These are phyloP conservation scores for Brachionus rubens DNA, from an alignment of 1,140 invertebrate species.

Conservation along the genomic window DNA sequence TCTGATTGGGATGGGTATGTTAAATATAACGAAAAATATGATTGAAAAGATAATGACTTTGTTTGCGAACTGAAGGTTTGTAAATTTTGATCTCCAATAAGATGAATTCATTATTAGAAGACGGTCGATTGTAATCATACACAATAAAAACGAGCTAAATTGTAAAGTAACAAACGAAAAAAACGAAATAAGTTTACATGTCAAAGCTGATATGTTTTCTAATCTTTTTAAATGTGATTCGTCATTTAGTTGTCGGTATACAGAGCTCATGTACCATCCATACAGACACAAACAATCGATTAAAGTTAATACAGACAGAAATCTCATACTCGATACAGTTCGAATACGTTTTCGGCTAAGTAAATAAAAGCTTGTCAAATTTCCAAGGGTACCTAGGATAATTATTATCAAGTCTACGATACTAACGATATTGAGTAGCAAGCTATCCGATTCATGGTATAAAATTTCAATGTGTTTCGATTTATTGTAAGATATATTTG, in stretches of 20 bases:
- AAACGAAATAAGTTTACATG: conserved; percentile 25
- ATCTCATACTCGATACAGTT: conserved; percentile 26
- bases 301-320: neutral
- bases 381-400: conserved; percentile 30
- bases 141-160: conserved; percentile 30
- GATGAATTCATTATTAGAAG: neutral
- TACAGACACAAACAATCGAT: conserved; percentile 4
- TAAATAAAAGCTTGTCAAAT: conserved; percentile 33
- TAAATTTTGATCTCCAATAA: neutral
- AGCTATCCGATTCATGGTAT: neutral
- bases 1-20: conserved; percentile 1
- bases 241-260: conserved; percentile 32
- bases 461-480: neutral
- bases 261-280: conserved; percentile 33
- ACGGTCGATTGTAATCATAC: conserved; percentile 17
- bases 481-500: no score
- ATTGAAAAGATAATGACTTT: neutral
- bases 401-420: conserved; percentile 35
- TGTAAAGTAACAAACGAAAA: conserved; percentile 29
- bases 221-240: conserved; percentile 16
- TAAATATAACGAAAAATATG: conserved; percentile 6
- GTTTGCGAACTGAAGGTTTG: neutral
- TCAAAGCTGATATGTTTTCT: conserved; percentile 21
- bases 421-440: neutral
- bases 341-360: conserved; percentile 6